These are phyloP conservation scores for Mimachlamys varia DNA, from an alignment of 2,888 invertebrate genomes.

Conservation along the genomic window DNA sequence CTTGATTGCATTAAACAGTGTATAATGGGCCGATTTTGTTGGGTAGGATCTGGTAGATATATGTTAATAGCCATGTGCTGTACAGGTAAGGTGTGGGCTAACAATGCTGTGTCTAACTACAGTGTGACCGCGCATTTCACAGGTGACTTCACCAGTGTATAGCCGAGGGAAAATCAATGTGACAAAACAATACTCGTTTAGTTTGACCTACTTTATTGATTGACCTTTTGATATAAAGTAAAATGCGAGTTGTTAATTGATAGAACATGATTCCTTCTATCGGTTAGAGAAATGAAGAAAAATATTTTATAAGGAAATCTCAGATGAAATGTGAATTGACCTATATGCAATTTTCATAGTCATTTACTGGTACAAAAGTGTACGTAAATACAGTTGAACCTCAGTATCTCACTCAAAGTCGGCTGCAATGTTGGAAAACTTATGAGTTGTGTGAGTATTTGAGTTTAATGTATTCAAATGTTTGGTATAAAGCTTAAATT, in stretches of 20 bases:
- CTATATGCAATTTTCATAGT: too few relatives aligned
- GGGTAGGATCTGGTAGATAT: not conserved
- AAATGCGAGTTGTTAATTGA: not conserved
- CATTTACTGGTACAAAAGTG: too few relatives aligned
- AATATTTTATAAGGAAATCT: too few relatives aligned
- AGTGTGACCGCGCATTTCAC: not conserved
- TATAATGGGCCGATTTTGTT: not conserved
- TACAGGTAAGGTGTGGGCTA: constrained; percentile 1
- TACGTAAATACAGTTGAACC: too few relatives aligned
- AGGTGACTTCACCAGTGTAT: not conserved
- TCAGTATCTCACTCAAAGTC: too few relatives aligned
- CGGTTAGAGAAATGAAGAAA: too few relatives aligned
- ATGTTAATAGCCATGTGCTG: not conserved
- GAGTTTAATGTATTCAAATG: too few relatives aligned
- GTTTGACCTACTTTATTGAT: not conserved
- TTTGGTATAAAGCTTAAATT: too few relatives aligned
- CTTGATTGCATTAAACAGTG: not conserved
- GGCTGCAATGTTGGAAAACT: too few relatives aligned
- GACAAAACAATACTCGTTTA: not conserved
- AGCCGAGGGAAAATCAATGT: not conserved
- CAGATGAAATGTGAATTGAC: too few relatives aligned
- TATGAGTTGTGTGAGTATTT: too few relatives aligned
- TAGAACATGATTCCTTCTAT: not conserved
- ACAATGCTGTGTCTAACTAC: not conserved
- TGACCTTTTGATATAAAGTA: not conserved